Evolutionary conservation across 2,888 invertebrate species (phyloP).

Genomic region (Synanthedon andrenaeformis): DNA sequence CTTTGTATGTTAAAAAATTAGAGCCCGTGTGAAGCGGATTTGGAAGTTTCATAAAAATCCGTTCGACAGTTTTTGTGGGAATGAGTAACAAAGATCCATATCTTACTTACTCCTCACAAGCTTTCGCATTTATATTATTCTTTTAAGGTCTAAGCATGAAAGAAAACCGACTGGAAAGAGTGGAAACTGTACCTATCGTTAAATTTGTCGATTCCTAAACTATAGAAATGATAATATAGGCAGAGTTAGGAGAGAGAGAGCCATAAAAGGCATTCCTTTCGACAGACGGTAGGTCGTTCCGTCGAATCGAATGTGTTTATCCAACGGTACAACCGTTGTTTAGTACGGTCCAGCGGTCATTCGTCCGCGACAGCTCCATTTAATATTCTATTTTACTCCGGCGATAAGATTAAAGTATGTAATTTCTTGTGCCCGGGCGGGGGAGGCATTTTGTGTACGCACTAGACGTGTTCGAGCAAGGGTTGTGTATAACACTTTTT

Average conservation of each 20-base stretch:
- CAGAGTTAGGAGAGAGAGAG: conserved; percentile 4
- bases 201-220: too few species aligned
- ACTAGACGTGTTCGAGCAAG: conserved; percentile 27
- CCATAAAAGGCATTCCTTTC: conserved; percentile 29
- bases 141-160: too few species aligned
- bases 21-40: too few species aligned
- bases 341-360: conserved; percentile 46
- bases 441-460: conserved; percentile 42
- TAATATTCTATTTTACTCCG: conserved; percentile 67
- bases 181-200: too few species aligned
- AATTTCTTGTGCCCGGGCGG: conserved; percentile 62
- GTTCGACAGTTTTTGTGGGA: too few species aligned
- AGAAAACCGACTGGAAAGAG: too few species aligned
- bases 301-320: conserved; percentile 45
- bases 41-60: too few species aligned
- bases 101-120: too few species aligned
- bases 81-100: too few species aligned
- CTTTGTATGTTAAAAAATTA: too few species aligned
- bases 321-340: conserved; percentile 28
- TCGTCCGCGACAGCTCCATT: conserved; percentile 53
- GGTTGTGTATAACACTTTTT: conserved; percentile 21
- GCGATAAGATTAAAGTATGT: conserved; percentile 70
- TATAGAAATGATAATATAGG: too few species aligned
- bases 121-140: too few species aligned
- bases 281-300: conserved; percentile 17